phyloP scores from a whole-genome alignment of 2,113 vertebrate genomes.

The Halcyon senegalensis region DNA sequence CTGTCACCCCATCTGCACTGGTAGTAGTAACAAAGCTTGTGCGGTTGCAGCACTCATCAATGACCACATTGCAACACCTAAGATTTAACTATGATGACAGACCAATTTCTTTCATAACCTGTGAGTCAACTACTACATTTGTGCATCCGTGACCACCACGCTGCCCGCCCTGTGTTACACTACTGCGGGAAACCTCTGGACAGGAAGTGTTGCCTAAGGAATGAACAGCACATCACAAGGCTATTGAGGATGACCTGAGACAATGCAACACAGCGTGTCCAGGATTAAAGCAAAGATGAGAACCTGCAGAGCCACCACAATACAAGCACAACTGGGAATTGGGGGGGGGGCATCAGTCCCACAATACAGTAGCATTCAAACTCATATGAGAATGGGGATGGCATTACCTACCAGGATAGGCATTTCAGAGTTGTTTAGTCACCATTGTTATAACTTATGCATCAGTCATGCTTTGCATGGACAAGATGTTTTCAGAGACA shows the following conservation, averaged over 20 bases:
- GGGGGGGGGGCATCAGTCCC: neutral
- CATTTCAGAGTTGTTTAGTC: neutral
- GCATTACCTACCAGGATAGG: neutral
- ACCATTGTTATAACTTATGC: neutral
- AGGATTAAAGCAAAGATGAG: neutral
- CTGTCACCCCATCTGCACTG: neutral
- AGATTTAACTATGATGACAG: neutral
- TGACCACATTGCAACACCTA: neutral
- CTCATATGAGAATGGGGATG: neutral
- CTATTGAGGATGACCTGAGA: rapidly evolving
- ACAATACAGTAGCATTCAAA: neutral
- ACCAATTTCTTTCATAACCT: neutral
- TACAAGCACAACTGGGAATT: neutral
- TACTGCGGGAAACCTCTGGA: neutral
- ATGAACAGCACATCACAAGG: neutral
- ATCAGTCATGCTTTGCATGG: neutral
- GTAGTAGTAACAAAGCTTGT: neutral
- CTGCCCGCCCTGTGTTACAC: rapidly evolving
- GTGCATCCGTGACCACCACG: neutral
- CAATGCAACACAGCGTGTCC: neutral
- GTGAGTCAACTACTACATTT: neutral
- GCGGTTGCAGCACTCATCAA: neutral
- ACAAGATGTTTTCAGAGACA: neutral
- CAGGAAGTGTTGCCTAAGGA: neutral
- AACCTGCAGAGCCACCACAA: neutral